phyloP scores from a whole-genome alignment of 2,113 vertebrate genomes.

The Halcyon senegalensis region DNA sequence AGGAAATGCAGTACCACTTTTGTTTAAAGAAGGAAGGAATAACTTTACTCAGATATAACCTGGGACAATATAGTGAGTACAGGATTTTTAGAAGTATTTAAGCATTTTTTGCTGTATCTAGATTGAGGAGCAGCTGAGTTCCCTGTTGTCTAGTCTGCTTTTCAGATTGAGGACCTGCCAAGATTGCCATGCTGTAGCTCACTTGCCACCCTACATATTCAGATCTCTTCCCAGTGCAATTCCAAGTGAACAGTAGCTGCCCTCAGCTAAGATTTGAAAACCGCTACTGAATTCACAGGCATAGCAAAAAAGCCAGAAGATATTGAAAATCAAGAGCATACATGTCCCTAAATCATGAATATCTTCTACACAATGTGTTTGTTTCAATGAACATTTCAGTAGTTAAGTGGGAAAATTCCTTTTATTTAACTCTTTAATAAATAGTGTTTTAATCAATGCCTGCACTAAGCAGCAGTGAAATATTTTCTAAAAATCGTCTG shows the following conservation, averaged over 20 bases:
- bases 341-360: background rate
- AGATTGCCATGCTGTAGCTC: background rate
- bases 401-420: conserved; percentile 45
- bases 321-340: background rate
- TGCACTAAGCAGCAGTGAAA: conserved; percentile 28
- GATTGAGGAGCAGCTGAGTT: background rate
- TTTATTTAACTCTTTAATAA: conserved; percentile 60
- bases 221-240: background rate
- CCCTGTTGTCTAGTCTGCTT: background rate
- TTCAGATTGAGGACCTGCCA: background rate
- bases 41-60: conserved; percentile 1
- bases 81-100: background rate
- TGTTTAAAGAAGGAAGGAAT: background rate
- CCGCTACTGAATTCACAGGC: background rate
- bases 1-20: background rate
- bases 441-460: conserved; percentile 52
- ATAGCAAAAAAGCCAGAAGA: background rate
- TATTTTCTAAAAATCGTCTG: conserved; percentile 58
- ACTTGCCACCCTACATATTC: background rate
- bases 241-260: background rate
- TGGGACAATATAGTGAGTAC: background rate
- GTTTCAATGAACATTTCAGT: conserved; percentile 2
- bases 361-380: background rate
- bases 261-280: background rate
- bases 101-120: background rate